Percentiles rank a stretch among this genome's conserved stretches.
These are phyloP conservation scores for Otolemur garnettii DNA, from an alignment of 2,113 vertebrate species.

Conservation along the genomic window DNA sequence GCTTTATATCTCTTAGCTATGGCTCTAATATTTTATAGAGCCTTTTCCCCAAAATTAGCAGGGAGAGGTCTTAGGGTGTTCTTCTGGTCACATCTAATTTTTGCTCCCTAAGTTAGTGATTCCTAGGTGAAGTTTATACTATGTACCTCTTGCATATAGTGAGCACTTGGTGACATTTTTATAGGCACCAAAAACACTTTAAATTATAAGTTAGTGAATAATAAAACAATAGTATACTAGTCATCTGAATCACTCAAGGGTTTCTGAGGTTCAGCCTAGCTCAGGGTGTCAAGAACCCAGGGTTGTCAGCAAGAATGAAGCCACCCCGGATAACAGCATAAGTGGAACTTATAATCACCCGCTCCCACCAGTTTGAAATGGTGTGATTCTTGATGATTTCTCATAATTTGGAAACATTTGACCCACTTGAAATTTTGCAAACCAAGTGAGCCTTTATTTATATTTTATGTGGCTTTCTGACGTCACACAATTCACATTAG, in stretches of 20 bases:
- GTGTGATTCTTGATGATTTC: conserved; percentile 16
- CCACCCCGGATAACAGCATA: background rate
- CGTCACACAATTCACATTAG: background rate
- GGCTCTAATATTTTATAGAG: background rate
- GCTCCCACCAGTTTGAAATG: background rate
- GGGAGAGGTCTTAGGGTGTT: background rate
- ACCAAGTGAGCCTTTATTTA: background rate
- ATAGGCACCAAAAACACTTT: conserved; percentile 43
- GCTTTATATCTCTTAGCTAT: background rate
- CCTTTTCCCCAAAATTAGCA: background rate
- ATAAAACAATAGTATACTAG: background rate
- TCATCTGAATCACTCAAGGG: background rate
- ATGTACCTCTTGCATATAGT: background rate
- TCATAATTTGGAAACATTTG: background rate
- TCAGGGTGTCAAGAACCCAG: background rate
- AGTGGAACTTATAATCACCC: background rate
- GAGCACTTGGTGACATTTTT: conserved; percentile 31
- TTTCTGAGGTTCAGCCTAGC: background rate
- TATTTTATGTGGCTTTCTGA: background rate
- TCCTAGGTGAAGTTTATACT: background rate
- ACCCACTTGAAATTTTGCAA: conserved; percentile 16
- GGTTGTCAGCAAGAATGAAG: background rate
- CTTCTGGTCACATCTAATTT: background rate
- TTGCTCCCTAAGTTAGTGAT: conserved; percentile 30
- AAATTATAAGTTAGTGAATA: conserved; percentile 15